Base-by-base conservation (phyloP, 1,140 invertebrate species). In the Bathynomus jamesi region DNA sequence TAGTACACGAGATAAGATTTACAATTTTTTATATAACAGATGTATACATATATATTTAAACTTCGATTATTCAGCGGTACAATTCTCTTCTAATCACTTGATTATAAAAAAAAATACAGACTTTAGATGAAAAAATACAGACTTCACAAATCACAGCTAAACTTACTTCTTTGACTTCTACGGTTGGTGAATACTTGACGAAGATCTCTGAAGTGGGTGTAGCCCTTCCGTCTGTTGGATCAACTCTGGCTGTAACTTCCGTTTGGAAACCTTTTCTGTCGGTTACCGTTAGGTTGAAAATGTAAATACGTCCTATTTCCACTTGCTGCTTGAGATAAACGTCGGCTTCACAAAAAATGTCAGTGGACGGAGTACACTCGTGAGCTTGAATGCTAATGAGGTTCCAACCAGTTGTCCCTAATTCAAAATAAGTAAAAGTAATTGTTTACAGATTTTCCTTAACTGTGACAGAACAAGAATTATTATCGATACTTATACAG, bases 271-370 rank as follows among this genome's bases (percentile, higher is more conserved):
- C 67, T 7, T 46, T 24, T 2, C 29, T 46, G 46, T 69, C 67
- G 4, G 67, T 5, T 4, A 69, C 67, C 46, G 67, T 69, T 46
- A 69, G 25, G 46, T 69, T 69, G 67, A 69, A 69, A 8, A 69
- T 69, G 46, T 69, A 69, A 10, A 69, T 21, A 5, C 67, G 67
- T 28, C 67, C 67, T 2, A 61, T 27, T 29, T 69, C 67, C n/a
- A 69, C 28, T 11, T 21, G 25, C 17, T 60, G 29, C 7, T 21
- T 24, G 24, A 69, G 53, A 2, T 61, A 21, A 25, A 69, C 67
- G 67, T 69, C 67, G 2, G 67, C 67, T 60, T 69, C 67, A 30
- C 67, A 69, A n/a, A 69, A 69, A 4, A 69, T 46, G 67, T 69
- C 62, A 28, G 29, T 69, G 28, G 67, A 69, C 21, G 28, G 67